A percentile compares a stretch with the other conserved stretches of the same genome.
Evolutionary conservation across 1,140 invertebrate species (phyloP).

Genomic region (Hesperophylax magnus): DNA sequence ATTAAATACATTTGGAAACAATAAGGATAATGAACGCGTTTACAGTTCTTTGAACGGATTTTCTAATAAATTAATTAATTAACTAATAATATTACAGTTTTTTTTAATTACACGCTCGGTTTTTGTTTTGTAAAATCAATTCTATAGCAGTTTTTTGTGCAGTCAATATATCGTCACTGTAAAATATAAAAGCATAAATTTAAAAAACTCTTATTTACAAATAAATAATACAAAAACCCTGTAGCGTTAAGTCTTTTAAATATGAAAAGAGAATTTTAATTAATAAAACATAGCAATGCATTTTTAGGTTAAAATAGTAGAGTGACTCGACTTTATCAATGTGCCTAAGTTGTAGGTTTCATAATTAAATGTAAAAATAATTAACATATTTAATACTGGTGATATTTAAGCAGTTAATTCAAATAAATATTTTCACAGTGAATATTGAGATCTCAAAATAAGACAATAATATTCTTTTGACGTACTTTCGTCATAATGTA

Average conservation of each 20-base stretch:
- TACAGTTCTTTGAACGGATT: too few relatives aligned
- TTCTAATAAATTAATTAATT: too few relatives aligned
- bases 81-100: too few relatives aligned
- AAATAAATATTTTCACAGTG: constrained; percentile 28
- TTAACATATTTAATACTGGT: constrained; percentile 50
- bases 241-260: constrained; percentile 34
- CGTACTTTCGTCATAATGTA: too few relatives aligned
- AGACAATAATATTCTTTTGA: too few relatives aligned
- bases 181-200: neutral
- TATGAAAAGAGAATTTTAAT: neutral
- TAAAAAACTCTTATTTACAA: constrained; percentile 13
- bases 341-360: too few relatives aligned
- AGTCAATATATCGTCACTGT: neutral
- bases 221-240: constrained; percentile 40
- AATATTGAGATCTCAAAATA: too few relatives aligned
- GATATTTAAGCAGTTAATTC: constrained; percentile 32
- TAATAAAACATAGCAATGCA: neutral
- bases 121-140: constrained; percentile 13
- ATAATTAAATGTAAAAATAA: too few relatives aligned
- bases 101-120: neutral
- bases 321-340: neutral
- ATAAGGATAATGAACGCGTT: too few relatives aligned
- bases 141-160: constrained; percentile 21
- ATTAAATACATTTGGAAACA: too few relatives aligned
- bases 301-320: too few relatives aligned